Base-by-base conservation (phyloP, 2,888 invertebrate species). In the Osedax frankpressi region DNA sequence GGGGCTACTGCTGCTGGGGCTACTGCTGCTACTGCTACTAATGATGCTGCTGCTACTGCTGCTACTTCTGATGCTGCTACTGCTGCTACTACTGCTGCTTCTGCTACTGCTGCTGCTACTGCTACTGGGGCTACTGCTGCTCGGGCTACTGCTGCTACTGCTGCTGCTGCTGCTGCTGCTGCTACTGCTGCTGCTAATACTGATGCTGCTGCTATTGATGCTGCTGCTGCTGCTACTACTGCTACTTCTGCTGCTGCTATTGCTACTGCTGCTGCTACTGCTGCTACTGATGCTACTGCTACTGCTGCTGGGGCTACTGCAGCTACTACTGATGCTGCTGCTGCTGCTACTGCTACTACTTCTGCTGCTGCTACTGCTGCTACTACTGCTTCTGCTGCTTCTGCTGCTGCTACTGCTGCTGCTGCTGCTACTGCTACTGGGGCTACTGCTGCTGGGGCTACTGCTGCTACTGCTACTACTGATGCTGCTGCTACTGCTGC, bases 401-500 rank as follows among this genome's bases (percentile, higher is more conserved):
- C 65, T 65, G 24, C 65, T 14, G n/a, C n/a, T 65, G 24, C 65
- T 65, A 65, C 27, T 24, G n/a, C 27, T 65, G 19, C 44, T 44
- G 19, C 44, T 44, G 19, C 44, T 69, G 71, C 75, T 75, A 74
- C 75, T 73, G 71, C 73, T 44, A 44, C 44, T 44, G 19, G 11
- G 6, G 19, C 44, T 44, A 44, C 44, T 73, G 71, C 74, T 70
- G 71, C 74, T 65, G 71, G 71, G 74, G 70, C 74, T 74, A 69
- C 70, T 75, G 72, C 59, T 74, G 72, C 69, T 74, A 74, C 73
- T 74, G 65, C 73, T 74, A 73, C 74, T 75, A 74, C 74, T 75
- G 71, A 70, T 75, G 71, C 74, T 69, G 65, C 73, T 70, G 67
- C 74, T 75, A 68, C 75, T 75, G 59, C 73, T 75, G 71, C 65